Conservation (phyloP, 1,140 invertebrate species). For the Littorina saxatilis region DNA sequence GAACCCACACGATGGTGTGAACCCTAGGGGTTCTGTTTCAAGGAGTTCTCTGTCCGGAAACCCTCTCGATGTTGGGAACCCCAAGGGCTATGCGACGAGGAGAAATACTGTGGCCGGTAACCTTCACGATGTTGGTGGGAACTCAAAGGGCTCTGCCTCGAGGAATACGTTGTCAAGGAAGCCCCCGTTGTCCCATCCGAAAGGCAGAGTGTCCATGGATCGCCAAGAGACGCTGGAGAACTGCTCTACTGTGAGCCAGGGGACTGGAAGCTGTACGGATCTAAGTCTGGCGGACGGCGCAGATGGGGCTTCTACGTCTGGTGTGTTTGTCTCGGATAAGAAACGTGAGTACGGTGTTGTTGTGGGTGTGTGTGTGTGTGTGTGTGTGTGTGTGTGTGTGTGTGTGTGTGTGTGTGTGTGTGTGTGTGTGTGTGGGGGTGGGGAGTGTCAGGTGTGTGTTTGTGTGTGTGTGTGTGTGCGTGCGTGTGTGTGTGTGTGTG, state of each 20-base stretch:
- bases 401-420: neutral
- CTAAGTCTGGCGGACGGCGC: constrained; percentile 37
- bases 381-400: constrained; percentile 25
- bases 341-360: constrained; percentile 6
- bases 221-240: constrained; percentile 26
- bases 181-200: constrained; percentile 7
- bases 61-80: neutral
- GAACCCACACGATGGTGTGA: neutral
- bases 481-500: constrained; percentile 16
- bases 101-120: neutral
- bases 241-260: constrained; percentile 31
- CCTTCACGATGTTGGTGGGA: neutral
- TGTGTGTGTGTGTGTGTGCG: constrained; percentile 21
- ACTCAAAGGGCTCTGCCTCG: constrained; percentile 11
- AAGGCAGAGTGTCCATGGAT: constrained; percentile 5
- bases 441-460: too few species aligned
- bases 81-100: neutral
- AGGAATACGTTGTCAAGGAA: constrained; percentile 1
- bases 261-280: constrained; percentile 43
- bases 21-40: too few species aligned
- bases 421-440: too few species aligned
- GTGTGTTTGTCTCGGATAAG: neutral
- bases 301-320: neutral
- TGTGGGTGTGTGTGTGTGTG: too few species aligned
- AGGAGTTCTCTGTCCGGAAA: too few species aligned